A percentile compares a stretch with the other conserved stretches of the same genome.
Evolutionary conservation across 2,888 invertebrate species (phyloP).

Genomic region (Drosophila pegasa): DNA sequence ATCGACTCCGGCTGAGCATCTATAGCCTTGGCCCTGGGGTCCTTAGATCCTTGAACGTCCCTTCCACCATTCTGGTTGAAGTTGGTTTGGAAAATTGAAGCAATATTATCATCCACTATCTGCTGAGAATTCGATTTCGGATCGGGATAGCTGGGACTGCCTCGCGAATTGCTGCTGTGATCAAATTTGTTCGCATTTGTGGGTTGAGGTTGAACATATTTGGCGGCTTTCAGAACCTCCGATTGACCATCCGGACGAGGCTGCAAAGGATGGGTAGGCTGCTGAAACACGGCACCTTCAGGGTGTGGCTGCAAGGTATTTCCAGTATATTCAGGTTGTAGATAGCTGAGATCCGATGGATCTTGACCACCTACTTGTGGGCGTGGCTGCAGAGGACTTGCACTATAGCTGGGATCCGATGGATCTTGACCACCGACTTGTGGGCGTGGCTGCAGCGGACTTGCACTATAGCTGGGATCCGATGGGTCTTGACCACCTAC

Average conservation of each 20-base stretch:
- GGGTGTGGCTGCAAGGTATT: slow-evolving; percentile 15
- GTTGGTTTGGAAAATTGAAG: slow-evolving; percentile 48
- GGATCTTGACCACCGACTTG: not conserved
- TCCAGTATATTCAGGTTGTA: slow-evolving; percentile 3
- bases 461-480: slow-evolving; percentile 1
- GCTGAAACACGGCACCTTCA: slow-evolving; percentile 18
- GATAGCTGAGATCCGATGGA: not conserved
- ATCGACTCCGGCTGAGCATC: slow-evolving; percentile 3
- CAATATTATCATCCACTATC: slow-evolving; percentile 23
- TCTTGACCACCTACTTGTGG: slow-evolving; percentile 15
- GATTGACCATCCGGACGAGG: slow-evolving; percentile 33
- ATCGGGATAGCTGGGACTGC: not conserved
- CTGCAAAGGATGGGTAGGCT: slow-evolving; percentile 26
- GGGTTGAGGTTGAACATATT: slow-evolving; percentile 7
- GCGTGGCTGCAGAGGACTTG: slow-evolving; percentile 35
- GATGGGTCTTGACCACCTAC: not conserved
- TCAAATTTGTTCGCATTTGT: not conserved
- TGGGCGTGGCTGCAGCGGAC: slow-evolving; percentile 12
- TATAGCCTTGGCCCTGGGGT: slow-evolving; percentile 30
- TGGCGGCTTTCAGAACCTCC: not conserved
- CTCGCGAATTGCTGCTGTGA: slow-evolving; percentile 10
- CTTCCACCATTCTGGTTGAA: not conserved
- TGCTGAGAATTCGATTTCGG: not conserved
- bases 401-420: not conserved
- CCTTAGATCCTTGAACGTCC: not conserved